phyloP scores from a whole-genome alignment of 2,888 invertebrate species.

The Platypus cylindrus region DNA sequence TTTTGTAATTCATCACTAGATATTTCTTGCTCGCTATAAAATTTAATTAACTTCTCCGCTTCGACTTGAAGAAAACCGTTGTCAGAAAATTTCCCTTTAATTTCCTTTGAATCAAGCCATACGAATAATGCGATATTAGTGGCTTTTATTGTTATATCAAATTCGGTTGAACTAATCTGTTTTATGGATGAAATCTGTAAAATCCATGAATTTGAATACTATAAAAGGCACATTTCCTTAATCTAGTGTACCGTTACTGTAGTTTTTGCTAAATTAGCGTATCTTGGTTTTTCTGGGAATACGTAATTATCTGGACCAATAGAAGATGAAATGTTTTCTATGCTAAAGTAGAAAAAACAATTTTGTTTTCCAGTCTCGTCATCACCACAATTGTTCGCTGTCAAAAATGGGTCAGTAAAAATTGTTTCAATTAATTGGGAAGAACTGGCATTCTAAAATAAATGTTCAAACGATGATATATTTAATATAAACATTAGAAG shows the following conservation, averaged over 20 bases:
- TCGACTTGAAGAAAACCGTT: conserved; percentile 51
- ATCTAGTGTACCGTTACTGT: conserved; percentile 39
- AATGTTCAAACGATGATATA: too few species aligned
- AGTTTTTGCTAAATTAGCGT: conserved; percentile 39
- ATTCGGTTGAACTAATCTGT: conserved; percentile 16
- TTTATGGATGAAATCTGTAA: conserved; percentile 10
- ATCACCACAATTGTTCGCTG: conserved; percentile 27
- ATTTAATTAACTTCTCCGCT: conserved; percentile 21
- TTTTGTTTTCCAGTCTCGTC: conserved; percentile 25
- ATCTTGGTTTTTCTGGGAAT: conserved; percentile 48
- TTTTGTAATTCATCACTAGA: conserved; percentile 19
- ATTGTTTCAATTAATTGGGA: conserved; percentile 18
- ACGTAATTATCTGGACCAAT: conserved; percentile 53
- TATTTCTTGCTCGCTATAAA: conserved; percentile 19
- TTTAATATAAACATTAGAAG: too few species aligned
- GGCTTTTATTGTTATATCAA: conserved; percentile 33
- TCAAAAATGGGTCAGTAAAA: conserved; percentile 26
- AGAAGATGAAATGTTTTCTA: conserved; percentile 32
- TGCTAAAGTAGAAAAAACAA: conserved; percentile 37
- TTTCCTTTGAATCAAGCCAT: conserved; percentile 47
- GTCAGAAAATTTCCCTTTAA: conserved; percentile 55
- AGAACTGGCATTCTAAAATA: conserved; percentile 18
- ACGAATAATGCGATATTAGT: conserved; percentile 52
- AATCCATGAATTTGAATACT: neutral
- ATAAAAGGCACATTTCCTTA: neutral